Evolutionary conservation across 2,113 vertebrate species (phyloP).

Genomic region (Eulemur macaco): DNA sequence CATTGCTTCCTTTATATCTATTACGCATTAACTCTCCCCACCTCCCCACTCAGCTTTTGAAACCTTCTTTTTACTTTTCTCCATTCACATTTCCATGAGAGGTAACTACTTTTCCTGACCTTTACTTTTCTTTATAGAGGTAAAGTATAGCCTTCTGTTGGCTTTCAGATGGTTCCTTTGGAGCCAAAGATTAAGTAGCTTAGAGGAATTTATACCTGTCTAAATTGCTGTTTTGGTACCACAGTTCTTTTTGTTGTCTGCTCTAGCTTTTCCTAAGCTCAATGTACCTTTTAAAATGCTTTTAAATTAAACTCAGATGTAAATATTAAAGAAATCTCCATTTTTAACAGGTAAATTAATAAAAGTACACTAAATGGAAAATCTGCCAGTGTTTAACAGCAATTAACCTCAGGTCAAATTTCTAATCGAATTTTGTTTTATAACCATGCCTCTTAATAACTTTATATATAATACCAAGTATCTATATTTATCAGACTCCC

Average conservation of each 20-base stretch:
- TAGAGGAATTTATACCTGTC: neutral
- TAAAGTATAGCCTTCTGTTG: neutral
- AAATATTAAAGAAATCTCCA: neutral
- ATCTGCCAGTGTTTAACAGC: conserved; percentile 13
- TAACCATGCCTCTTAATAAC: conserved; percentile 24
- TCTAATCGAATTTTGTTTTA: conserved; percentile 46
- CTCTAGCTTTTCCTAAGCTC: neutral
- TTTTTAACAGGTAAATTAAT: conserved; percentile 45
- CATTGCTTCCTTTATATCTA: neutral
- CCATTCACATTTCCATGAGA: neutral
- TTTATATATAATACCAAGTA: conserved; percentile 2
- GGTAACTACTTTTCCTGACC: neutral
- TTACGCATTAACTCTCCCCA: neutral
- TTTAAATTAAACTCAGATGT: conserved; percentile 37
- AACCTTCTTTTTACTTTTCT: neutral
- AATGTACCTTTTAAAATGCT: neutral
- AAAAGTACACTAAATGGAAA: conserved; percentile 37
- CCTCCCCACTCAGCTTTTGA: neutral
- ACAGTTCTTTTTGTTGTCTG: neutral
- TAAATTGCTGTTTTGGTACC: neutral
- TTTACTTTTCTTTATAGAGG: neutral
- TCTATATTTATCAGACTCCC: neutral
- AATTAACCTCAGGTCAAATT: conserved; percentile 48
- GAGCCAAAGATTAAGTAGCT: neutral
- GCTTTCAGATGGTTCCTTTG: neutral